Base-by-base conservation (phyloP, 2,888 invertebrate genomes). In the Ectemnius cavifrons region DNA sequence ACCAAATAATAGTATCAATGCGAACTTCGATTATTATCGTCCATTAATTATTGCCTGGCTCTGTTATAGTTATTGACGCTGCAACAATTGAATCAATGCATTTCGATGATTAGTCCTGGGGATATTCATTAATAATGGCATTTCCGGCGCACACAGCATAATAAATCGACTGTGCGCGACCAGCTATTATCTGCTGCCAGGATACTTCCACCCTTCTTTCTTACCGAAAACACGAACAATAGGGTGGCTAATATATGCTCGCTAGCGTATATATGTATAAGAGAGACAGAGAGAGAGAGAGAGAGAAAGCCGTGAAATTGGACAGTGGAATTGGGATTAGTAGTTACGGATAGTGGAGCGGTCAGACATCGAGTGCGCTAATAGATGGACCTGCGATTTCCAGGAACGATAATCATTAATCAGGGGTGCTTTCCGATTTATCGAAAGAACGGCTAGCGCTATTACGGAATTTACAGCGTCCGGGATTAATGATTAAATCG, bases 401-500 rank as follows among this genome's bases (percentile, higher is more conserved):
- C 28, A 49, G 77, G 67, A 58, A 76, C 73, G 67, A 67, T 67
- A 76, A 65, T 75, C 81, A 52, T 65, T 37, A 37, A 37, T 37
- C 37, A 37, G 52, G 64, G 68, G 61, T 68, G 52, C 72, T 49
- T 68, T 63, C 73, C 72, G 79, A 83, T 83, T 81, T 81, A 82
- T 83, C 81, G 82, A 82, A 83, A 83, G 77, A 81, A 75, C 67
- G 74, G 52, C 67, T 60, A 64, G 71, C 80, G 73, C 79, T 82
- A 83, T 71, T 67, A 67, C 59, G 71, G 74, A 80, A 83, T 83
- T 83, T 84, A 82, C 80, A 80, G 76, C 73, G 67, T 71, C 67
- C 63, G 84, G 71, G 82, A 84, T 83, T 37, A 37, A 37, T 37
- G 37, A 37, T 37, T 37, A 37, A 37, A 37, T 37, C 37, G 37